phyloP scores from a whole-genome alignment of 2,113 vertebrate genomes.

The Ibidorhyncha struthersii region DNA sequence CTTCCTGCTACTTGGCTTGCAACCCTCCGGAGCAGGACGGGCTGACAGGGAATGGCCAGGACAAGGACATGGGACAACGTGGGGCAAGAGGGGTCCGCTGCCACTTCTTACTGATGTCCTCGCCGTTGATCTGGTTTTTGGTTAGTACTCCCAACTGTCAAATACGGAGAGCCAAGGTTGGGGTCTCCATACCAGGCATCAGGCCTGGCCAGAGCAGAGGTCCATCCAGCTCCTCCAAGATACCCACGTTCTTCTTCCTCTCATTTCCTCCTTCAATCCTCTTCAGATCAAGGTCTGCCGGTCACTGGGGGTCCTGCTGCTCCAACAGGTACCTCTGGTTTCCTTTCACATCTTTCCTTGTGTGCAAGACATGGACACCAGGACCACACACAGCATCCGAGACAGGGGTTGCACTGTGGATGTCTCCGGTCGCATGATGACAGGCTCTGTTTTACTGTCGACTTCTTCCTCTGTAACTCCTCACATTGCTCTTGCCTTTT shows the following conservation, averaged over 20 bases:
- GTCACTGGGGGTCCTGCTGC: neutral
- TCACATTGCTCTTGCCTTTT: neutral
- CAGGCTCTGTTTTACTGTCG: neutral
- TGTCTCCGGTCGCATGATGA: fast-evolving
- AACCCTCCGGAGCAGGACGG: fast-evolving
- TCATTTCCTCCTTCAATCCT: neutral
- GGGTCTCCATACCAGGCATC: neutral
- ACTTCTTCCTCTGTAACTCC: neutral
- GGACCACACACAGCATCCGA: neutral
- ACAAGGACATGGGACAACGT: fast-evolving
- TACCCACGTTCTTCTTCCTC: neutral
- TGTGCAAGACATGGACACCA: fast-evolving
- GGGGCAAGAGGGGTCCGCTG: neutral
- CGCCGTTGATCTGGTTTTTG: fast-evolving
- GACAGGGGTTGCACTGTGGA: fast-evolving
- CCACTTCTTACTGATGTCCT: neutral
- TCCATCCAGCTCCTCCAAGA: neutral
- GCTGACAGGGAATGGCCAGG: neutral
- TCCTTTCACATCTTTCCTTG: neutral
- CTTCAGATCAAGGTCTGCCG: neutral
- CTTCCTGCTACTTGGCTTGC: neutral
- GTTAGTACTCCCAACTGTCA: no score
- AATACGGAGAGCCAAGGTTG: neutral
- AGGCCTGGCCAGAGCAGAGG: neutral
- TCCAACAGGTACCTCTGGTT: neutral